A percentile compares a stretch with the other conserved stretches of the same genome.
These are phyloP conservation scores for Drosophila pseudotakahashii DNA, from an alignment of 2,888 invertebrate species.

Conservation along the genomic window DNA sequence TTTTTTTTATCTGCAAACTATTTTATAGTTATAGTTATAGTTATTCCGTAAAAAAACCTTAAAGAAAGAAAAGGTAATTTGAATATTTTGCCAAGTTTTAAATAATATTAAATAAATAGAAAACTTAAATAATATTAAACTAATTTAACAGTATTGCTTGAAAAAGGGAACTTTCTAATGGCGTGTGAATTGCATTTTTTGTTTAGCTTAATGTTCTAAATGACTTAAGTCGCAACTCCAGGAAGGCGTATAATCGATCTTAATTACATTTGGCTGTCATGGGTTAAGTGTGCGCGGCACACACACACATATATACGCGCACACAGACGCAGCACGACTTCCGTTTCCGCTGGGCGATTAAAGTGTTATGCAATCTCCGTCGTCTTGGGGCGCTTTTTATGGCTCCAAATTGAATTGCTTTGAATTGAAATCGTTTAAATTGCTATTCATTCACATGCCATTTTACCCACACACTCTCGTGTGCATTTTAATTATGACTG, in stretches of 20 bases:
- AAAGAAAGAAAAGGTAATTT: no score
- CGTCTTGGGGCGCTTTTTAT: constrained; percentile 36
- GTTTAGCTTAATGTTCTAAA: background rate
- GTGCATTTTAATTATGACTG: constrained; percentile 56
- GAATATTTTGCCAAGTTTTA: no score
- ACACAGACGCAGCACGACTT: constrained; percentile 14
- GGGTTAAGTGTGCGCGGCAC: constrained; percentile 22
- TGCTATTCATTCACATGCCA: constrained; percentile 27
- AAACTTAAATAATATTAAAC: no score
- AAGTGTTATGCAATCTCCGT: constrained; percentile 9
- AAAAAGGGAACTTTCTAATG: background rate
- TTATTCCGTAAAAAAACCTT: no score
- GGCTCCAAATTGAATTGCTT: constrained; percentile 56
- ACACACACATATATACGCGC: background rate
- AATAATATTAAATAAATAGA: no score
- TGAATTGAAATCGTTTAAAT: constrained; percentile 70
- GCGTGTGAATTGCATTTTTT: background rate
- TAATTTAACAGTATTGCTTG: no score
- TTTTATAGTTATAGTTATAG: no score
- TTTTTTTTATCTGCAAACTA: no score
- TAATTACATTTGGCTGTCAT: constrained; percentile 14
- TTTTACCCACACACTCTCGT: constrained; percentile 20
- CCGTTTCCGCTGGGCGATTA: constrained; percentile 34
- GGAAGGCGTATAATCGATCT: constrained; percentile 4
- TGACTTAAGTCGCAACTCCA: background rate